Evolutionary conservation across 1,140 invertebrate species (phyloP), one percentile per base, ranked within the genome.

Genomic region (Bombus picipes): DNA sequence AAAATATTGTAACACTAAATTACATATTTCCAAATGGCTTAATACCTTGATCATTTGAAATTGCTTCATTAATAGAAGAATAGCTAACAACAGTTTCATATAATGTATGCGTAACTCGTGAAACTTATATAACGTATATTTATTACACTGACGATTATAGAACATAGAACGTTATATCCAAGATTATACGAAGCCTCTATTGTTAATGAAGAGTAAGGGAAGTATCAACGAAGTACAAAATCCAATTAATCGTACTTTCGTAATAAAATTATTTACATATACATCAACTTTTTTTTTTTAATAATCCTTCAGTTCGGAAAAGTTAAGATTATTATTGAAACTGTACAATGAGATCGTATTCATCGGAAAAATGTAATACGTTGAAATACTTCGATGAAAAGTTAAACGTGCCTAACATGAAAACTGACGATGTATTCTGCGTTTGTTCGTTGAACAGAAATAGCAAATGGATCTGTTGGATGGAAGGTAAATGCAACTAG

Each of bases 401-500:
- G 18, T 92, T 71, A 93, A 65, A 92, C 89, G 89, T 96, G 96
- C 90, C 97, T 96, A 82, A 99, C 96, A 92, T 99, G 99, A 95
- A 99, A 98, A 96, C 99, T 99, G 65, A 99, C 98, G 87, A 98
- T 97, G 94, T 99, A 99, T 94, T 99, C 98, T n/a, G 98, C 96
- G 95, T 99, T 98, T 25, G 98, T 98, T 91, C 98, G 95, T 94
- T 99, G 99, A 34, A 99, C 98, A 91, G 98, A 99, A 80, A 99
- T 98, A 15, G 98, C 98, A 95, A 99, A 99, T 15, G 99, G 99
- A 95, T 99, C 98, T 59, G 97, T 98, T 0, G 99, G 99, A 95
- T 99, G 99, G 94, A 99, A 99, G n/a, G 98, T 99, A 94, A 99
- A 99, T 15, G 99, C 98, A n/a, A 99, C 98, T 3, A 99, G 96